These are phyloP conservation scores for Lipophrys pholis DNA, from an alignment of 2,113 vertebrate species.

Conservation along the genomic window DNA sequence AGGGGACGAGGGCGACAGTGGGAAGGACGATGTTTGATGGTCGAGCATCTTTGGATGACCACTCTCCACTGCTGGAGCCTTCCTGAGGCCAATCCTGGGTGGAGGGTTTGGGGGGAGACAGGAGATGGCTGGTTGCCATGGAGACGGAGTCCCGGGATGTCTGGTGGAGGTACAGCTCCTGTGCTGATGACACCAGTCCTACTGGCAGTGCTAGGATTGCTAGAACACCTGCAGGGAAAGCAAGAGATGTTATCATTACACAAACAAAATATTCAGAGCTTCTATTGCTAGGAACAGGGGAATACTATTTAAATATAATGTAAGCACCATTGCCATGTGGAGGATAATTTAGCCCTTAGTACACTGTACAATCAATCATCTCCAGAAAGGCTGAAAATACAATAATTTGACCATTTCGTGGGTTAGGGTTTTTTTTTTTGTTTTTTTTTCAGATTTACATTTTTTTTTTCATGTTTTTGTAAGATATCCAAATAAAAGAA, in stretches of 20 bases:
- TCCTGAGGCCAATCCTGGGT: slow-evolving; percentile 62
- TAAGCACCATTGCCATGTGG: no score
- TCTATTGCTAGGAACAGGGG: no score
- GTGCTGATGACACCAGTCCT: slow-evolving; percentile 88
- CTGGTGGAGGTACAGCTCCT: slow-evolving; percentile 84
- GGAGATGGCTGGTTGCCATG: slow-evolving; percentile 81
- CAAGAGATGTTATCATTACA: slow-evolving; percentile 9
- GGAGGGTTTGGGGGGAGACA: slow-evolving; percentile 18
- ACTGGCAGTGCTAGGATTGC: slow-evolving; percentile 91
- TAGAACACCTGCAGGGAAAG: slow-evolving; percentile 88
- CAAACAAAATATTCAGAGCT: no score
- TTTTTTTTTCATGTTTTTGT: no score
- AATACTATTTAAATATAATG: no score
- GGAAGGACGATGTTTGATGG: slow-evolving; percentile 50
- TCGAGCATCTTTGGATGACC: slow-evolving; percentile 38
- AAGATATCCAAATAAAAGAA: no score
- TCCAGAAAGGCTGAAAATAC: no score
- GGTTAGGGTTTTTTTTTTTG: no score
- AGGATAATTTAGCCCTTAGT: not conserved
- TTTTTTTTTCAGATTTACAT: no score
- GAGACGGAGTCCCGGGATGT: slow-evolving; percentile 83
- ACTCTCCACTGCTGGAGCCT: slow-evolving; percentile 73
- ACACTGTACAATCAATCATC: no score
- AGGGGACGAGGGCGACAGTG: not conserved
- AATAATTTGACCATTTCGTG: no score